These are phyloP conservation scores for Timandra comae DNA, from an alignment of 2,888 invertebrate species.

Conservation along the genomic window DNA sequence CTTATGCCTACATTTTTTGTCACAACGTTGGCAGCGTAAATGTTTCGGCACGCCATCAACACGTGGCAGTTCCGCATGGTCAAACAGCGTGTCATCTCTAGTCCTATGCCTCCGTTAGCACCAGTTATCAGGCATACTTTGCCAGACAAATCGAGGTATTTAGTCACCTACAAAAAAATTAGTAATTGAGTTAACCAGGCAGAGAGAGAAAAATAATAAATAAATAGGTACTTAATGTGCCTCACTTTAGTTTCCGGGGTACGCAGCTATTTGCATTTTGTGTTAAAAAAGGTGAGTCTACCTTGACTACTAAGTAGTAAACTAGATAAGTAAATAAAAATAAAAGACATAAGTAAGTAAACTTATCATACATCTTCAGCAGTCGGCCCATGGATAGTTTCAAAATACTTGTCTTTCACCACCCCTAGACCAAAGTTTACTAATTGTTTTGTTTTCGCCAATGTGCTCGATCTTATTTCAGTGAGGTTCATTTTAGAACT, in stretches of 20 bases:
- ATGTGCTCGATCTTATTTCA: too few species aligned
- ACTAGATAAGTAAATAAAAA: too few species aligned
- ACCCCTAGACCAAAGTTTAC: constrained; percentile 25
- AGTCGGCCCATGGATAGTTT: constrained; percentile 38
- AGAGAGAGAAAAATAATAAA: too few species aligned
- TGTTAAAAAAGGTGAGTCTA: too few species aligned
- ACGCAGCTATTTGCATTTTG: too few species aligned
- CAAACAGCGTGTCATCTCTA: constrained; percentile 89
- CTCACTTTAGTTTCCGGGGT: too few species aligned
- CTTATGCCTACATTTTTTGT: constrained; percentile 36
- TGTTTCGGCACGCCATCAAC: constrained; percentile 89
- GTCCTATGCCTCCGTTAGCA: constrained; percentile 95
- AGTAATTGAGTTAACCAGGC: too few species aligned
- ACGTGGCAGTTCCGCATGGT: constrained; percentile 89
- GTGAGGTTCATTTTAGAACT: too few species aligned
- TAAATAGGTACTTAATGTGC: too few species aligned
- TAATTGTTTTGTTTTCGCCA: constrained; percentile 20
- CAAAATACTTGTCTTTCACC: constrained; percentile 25
- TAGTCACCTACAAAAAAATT: constrained; percentile 83
- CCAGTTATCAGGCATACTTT: constrained; percentile 93
- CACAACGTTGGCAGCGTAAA: constrained; percentile 74
- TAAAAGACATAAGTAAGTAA: too few species aligned
- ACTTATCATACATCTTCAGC: too few species aligned
- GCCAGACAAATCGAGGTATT: constrained; percentile 87
- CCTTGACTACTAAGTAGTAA: too few species aligned